Evolutionary conservation across 2,113 vertebrate species (phyloP).

Genomic region (Pterocles orientalis): DNA sequence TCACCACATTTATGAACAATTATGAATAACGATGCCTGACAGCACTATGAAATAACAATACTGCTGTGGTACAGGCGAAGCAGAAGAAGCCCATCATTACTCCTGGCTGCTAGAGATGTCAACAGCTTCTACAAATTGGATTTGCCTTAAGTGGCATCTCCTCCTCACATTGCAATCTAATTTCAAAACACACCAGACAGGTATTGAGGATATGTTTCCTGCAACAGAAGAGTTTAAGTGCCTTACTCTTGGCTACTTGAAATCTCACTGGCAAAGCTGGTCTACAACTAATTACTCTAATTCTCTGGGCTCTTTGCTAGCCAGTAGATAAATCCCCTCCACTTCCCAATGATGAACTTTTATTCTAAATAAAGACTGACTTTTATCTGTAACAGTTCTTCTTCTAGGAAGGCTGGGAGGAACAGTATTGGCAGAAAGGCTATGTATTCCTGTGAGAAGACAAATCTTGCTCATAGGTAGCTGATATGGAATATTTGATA

Average conservation of each 20-base stretch:
- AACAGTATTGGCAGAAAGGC: not conserved
- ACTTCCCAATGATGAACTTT: not conserved
- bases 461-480: not conserved
- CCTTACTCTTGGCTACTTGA: not conserved
- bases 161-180: not conserved
- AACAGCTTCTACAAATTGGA: not conserved
- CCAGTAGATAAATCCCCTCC: not conserved
- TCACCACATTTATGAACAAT: constrained; percentile 22
- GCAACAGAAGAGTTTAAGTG: not conserved
- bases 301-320: not conserved
- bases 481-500: not conserved
- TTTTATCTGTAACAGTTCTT: not conserved
- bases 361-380: not conserved
- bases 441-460: not conserved
- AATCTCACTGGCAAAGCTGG: not conserved
- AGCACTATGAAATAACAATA: not conserved
- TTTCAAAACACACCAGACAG: not conserved
- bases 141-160: not conserved
- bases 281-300: not conserved
- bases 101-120: not conserved
- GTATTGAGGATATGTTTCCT: not conserved
- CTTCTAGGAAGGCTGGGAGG: not conserved
- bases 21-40: constrained; percentile 1
- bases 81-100: not conserved
- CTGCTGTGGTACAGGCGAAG: not conserved